Evolutionary conservation across 2,113 vertebrate species (phyloP).

Genomic region (Elachura formosa): DNA sequence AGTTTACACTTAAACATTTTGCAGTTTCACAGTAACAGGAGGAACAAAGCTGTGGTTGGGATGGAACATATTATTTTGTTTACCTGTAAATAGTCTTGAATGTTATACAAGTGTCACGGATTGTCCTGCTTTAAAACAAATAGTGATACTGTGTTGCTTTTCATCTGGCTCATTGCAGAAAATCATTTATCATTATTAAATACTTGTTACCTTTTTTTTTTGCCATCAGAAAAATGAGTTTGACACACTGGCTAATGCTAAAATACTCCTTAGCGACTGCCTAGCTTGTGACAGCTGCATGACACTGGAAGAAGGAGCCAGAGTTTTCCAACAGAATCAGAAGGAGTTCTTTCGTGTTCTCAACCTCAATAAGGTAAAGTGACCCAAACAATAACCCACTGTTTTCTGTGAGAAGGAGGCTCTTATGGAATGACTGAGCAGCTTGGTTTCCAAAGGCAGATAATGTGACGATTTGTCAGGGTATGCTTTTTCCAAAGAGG

Average conservation of each 20-base stretch:
- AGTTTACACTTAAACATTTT: background rate
- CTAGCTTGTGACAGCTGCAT: constrained; percentile 90
- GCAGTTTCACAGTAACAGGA: background rate
- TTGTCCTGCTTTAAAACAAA: background rate
- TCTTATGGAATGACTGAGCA: background rate
- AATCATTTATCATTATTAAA: background rate
- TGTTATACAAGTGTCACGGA: background rate
- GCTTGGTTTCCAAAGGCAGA: background rate
- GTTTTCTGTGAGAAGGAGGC: background rate
- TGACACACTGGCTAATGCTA: constrained; percentile 71
- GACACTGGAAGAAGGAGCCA: constrained; percentile 82
- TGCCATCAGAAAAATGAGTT: constrained; percentile 74
- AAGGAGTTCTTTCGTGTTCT: constrained; percentile 82
- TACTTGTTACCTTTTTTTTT: background rate
- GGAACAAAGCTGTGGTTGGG: background rate
- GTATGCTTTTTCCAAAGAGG: background rate
- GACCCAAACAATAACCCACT: background rate
- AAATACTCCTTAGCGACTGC: constrained; percentile 88
- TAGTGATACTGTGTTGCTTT: background rate
- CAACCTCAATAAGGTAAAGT: constrained; percentile 87
- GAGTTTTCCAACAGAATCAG: constrained; percentile 87
- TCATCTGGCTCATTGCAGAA: background rate
- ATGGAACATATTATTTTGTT: background rate
- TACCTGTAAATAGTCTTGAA: background rate
- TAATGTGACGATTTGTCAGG: background rate